Base-by-base conservation (phyloP, 2,113 vertebrate species). In the Pyrgilauda ruficollis region DNA sequence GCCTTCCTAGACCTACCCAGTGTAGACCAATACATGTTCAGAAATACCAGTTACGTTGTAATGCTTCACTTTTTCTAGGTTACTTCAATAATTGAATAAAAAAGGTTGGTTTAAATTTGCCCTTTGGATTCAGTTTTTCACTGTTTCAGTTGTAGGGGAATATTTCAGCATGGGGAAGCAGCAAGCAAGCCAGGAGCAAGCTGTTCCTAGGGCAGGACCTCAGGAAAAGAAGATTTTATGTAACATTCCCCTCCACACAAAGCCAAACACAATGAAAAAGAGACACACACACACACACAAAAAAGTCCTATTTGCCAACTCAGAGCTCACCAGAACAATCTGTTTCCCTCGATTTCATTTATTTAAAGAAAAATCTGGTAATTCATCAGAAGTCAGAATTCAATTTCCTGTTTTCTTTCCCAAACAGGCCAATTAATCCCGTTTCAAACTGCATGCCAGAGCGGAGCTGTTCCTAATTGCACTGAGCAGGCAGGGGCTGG, bases 1-100 rank as follows among this genome's bases (percentile, higher is more conserved):
- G 94, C 95, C 96, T 97, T 86, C 92, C 56, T 55, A 88, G 85
- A 94, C 76, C 87, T 95, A 84, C 87, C 86, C 84, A 26, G 41
- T 15, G 13, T 18, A 89, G 83, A 90, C 75, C 95, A 53, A 85
- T 44, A 81, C 90, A 35, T 89, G 96, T 97, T 89, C 96, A 94
- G 94, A 96, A 97, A 93, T 87, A 80, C 91, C 97, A 97, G 75
- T 94, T 95, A 97, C 41, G 4, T 81, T 96, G 92, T 97, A 97
- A 93, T 9, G 78, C 84, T 87, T 97, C 92, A 97, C 94, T 96
- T 97, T 97, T 97, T 96, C 93, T 97, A 97, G 62, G 80, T 95
- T 97, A 97, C 26, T 95, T 80, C 97, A 96, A 94, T 92, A 94
- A 97, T 33, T 73, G 89, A 97, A 97, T 98, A 72, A 83, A 84